Conservation (phyloP, 2,113 vertebrate species). For the Oryzias javanicus region DNA sequence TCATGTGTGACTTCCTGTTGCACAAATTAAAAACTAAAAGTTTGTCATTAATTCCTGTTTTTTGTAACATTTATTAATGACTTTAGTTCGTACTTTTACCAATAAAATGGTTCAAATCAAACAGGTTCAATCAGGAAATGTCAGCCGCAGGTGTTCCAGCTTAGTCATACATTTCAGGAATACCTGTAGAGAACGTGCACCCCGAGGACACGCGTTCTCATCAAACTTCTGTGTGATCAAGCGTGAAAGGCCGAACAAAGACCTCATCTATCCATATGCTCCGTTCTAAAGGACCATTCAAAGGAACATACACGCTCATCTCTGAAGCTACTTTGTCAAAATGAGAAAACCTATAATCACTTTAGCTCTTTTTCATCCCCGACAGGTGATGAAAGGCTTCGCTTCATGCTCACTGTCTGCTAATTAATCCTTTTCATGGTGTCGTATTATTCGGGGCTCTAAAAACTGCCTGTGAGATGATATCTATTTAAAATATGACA, state of each 20-base stretch:
- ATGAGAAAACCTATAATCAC: constrained; percentile 13
- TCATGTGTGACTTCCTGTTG: no score
- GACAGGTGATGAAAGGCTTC: constrained; percentile 44
- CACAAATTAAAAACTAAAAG: no score
- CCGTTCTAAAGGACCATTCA: constrained; percentile 20
- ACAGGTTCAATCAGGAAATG: no score
- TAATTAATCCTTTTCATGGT: constrained; percentile 36
- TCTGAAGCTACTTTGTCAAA: constrained; percentile 12
- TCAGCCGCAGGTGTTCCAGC: no score
- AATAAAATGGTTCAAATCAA: no score
- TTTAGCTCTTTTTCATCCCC: constrained; percentile 13
- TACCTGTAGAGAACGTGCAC: no score
- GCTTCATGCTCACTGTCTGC: constrained; percentile 35
- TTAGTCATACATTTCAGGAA: no score
- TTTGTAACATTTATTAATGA: no score
- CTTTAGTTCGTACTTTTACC: no score
- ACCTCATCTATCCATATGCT: constrained; percentile 15
- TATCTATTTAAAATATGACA: constrained; percentile 18
- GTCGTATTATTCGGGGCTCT: constrained; percentile 17
- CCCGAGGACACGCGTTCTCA: no score
- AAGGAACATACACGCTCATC: not conserved
- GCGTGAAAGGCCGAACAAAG: constrained; percentile 23
- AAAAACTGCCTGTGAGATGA: constrained; percentile 25
- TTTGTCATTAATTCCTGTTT: no score
- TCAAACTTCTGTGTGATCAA: constrained; percentile 42